phyloP scores from a whole-genome alignment of 2,797 vertebrate species.

The Phylloscopus collybita region DNA sequence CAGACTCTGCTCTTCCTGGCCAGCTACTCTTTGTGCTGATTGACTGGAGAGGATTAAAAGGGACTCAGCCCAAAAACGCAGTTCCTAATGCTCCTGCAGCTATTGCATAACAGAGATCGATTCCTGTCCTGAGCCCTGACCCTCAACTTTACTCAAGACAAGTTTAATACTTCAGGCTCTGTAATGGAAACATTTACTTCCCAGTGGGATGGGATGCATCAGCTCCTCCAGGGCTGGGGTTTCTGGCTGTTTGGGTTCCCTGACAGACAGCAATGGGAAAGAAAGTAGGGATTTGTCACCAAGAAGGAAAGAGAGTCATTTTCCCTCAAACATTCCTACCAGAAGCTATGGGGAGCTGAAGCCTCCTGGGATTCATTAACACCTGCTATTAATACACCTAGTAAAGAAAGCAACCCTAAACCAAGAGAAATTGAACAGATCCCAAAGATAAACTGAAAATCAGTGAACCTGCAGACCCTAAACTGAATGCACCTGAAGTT shows the following conservation, averaged over 20 bases:
- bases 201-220: not conserved
- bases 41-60: conserved; percentile 36
- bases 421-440: not conserved
- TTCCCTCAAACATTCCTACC: not conserved
- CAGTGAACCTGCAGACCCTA: not conserved
- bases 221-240: not conserved
- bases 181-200: not conserved
- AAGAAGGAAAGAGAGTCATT: not conserved
- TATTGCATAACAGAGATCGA: conserved; percentile 42
- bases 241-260: not conserved
- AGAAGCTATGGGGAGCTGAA: not conserved
- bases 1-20: not conserved
- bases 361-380: not conserved
- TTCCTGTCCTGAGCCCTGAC: not conserved
- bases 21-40: conserved; percentile 22
- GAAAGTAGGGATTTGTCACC: not conserved
- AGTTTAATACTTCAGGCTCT: conserved; percentile 31
- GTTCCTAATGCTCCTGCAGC: conserved; percentile 44
- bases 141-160: conserved; percentile 45
- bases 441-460: not conserved
- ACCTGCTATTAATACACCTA: not conserved
- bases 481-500: not conserved
- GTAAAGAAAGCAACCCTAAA: not conserved
- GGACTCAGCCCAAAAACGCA: conserved; percentile 41
- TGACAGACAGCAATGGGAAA: not conserved